phyloP scores from a whole-genome alignment of 2,888 invertebrate genomes.

The Tenthredo notha region DNA sequence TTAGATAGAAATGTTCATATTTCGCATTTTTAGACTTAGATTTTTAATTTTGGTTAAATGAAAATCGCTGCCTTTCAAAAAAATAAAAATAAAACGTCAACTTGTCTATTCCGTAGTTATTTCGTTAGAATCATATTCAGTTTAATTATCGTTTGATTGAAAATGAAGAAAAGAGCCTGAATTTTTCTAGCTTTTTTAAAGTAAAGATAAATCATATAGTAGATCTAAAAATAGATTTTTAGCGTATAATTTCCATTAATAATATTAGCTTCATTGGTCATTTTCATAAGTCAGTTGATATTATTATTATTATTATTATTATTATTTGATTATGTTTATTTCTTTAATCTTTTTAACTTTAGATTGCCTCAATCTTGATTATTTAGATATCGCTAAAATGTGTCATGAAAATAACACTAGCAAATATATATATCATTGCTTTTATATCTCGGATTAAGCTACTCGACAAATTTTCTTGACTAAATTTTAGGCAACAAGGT shows the following conservation, averaged over 20 bases:
- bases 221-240: slow-evolving; percentile 13
- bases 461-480: neutral
- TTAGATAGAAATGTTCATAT: neutral
- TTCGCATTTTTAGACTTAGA: neutral
- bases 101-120: neutral
- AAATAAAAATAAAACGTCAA: neutral
- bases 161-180: neutral
- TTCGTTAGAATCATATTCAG: neutral
- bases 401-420: neutral
- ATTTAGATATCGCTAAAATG: neutral
- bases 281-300: neutral
- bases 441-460: slow-evolving; percentile 10
- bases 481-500: slow-evolving; percentile 21
- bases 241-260: neutral
- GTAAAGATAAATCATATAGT: slow-evolving; percentile 11
- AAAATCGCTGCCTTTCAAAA: too few species aligned
- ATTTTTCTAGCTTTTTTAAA: neutral
- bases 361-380: slow-evolving; percentile 1
- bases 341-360: neutral
- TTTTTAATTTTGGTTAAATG: neutral
- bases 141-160: neutral
- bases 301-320: neutral
- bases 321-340: neutral
- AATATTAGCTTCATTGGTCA: neutral
- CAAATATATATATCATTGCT: neutral